Percentiles rank a stretch among this genome's conserved stretches.
Conservation (phyloP, 1,140 invertebrate genomes). For the Sycophila sp. region DNA sequence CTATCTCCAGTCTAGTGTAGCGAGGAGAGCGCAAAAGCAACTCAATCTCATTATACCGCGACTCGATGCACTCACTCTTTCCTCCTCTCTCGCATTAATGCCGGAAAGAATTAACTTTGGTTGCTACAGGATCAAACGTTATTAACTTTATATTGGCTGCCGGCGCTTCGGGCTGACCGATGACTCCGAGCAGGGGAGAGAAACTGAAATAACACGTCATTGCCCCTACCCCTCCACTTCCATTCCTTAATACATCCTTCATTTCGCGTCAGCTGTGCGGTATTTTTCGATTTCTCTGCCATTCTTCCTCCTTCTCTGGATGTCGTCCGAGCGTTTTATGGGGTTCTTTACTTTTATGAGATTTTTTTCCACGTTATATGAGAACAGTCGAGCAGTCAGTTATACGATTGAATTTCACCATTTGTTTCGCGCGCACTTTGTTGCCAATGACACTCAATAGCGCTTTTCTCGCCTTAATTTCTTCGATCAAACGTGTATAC, state of each 20-base stretch:
- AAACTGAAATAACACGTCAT: conserved; percentile 54
- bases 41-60: conserved; percentile 62
- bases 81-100: conserved; percentile 56
- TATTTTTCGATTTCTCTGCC: conserved; percentile 6
- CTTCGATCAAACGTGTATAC: no score
- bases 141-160: conserved; percentile 62
- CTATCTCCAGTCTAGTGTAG: no score
- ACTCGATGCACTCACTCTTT: conserved; percentile 52
- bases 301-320: not conserved
- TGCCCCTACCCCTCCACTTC: conserved; percentile 26
- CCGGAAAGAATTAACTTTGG: conserved; percentile 62
- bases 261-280: conserved; percentile 46
- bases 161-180: conserved; percentile 21
- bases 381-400: no score
- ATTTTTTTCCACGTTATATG: no score
- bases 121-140: conserved; percentile 60
- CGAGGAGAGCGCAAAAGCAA: conserved; percentile 50
- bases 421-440: not conserved
- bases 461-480: no score
- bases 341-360: no score
- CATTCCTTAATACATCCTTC: conserved; percentile 45
- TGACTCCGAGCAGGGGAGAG: not conserved
- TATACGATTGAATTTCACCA: no score
- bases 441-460: not conserved
- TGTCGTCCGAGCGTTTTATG: no score